Conservation (phyloP, 2,113 vertebrate species). For the Aldabrachelys gigantea region DNA sequence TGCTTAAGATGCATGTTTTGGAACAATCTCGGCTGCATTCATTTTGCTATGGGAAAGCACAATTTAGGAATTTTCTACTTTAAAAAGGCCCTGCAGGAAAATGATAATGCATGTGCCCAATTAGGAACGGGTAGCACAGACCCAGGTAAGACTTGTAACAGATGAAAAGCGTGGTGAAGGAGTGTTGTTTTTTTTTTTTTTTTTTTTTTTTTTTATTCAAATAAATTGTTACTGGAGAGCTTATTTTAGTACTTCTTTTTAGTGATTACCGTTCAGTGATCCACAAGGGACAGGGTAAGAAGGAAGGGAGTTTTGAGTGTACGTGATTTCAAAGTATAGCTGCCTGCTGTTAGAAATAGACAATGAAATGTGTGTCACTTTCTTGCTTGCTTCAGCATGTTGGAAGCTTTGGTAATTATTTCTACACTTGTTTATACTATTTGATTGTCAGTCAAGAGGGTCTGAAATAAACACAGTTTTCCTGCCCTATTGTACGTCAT, state of each 20-base stretch:
- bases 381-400: background rate
- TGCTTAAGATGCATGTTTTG: slow-evolving; percentile 98
- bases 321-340: background rate
- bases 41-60: slow-evolving; percentile 99
- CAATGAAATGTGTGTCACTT: background rate
- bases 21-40: slow-evolving; percentile 99
- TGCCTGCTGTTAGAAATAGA: background rate
- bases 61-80: slow-evolving; percentile 99
- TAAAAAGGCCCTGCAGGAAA: slow-evolving; percentile 98
- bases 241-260: background rate
- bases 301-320: background rate
- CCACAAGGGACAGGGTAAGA: background rate
- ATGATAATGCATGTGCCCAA: slow-evolving; percentile 93
- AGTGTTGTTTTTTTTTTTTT: fast-evolving
- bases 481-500: background rate
- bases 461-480: background rate
- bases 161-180: background rate
- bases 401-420: background rate
- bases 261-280: background rate
- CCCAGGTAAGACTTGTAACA: slow-evolving; percentile 79
- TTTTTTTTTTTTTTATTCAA: fast-evolving
- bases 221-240: background rate
- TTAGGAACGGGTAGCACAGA: slow-evolving; percentile 84
- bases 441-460: background rate
- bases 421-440: background rate